Evolutionary conservation across 2,113 vertebrate species (phyloP).

Genomic region (Hydrochoerus hydrochaeris): DNA sequence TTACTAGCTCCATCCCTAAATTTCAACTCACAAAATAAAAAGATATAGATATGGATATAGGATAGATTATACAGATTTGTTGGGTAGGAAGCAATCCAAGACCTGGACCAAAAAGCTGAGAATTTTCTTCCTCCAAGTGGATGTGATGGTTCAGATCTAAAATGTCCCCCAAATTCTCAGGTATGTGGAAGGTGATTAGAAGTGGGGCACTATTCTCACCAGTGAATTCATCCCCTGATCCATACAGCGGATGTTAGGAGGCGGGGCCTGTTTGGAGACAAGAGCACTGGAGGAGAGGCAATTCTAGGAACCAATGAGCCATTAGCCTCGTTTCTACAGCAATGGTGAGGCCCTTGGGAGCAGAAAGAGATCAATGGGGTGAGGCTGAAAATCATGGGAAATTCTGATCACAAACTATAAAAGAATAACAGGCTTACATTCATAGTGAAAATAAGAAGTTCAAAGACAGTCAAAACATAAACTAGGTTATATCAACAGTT

Average conservation of each 20-base stretch:
- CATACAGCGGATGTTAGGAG: not conserved
- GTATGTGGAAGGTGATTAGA: not conserved
- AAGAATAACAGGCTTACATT: not conserved
- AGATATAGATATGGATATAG: not conserved
- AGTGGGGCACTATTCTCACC: not conserved
- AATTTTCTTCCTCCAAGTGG: not conserved
- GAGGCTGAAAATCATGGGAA: not conserved
- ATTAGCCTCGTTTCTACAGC: not conserved
- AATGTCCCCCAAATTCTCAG: not conserved
- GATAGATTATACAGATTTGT: not conserved
- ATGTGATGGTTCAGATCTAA: not conserved
- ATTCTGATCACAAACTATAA: not conserved
- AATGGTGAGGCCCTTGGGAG: rapidly evolving
- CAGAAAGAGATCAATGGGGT: not conserved
- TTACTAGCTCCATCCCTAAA: not conserved
- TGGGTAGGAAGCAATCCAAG: not conserved
- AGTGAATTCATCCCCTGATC: not conserved
- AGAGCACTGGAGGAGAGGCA: not conserved
- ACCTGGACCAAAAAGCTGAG: not conserved
- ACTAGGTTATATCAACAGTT: not conserved
- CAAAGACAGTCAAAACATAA: not conserved
- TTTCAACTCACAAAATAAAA: not conserved
- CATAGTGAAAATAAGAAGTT: not conserved
- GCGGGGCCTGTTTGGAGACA: not conserved
- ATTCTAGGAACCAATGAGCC: too few species aligned